phyloP scores from a whole-genome alignment of 2,113 vertebrate species.

The Colossoma macropomum region DNA sequence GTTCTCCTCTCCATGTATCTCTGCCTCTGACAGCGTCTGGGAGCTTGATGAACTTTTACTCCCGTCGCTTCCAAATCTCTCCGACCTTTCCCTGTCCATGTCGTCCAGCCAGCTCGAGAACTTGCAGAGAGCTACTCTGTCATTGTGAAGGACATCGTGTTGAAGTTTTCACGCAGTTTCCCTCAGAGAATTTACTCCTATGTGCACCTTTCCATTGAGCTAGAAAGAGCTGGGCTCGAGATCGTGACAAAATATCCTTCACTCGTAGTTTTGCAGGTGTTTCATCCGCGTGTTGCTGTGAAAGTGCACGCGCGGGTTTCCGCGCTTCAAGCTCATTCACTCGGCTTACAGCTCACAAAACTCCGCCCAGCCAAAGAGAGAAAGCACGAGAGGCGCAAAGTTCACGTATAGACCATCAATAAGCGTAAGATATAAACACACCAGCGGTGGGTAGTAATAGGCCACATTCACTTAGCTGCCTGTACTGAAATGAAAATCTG shows the following conservation, averaged over 20 bases:
- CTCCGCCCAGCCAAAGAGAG: conserved; percentile 37
- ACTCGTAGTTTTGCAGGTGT: neutral
- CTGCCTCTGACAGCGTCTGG: conserved; percentile 54
- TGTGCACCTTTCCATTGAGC: neutral
- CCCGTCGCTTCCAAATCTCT: conserved; percentile 19
- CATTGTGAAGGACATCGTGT: neutral
- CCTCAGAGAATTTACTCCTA: neutral
- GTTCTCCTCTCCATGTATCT: conserved; percentile 30
- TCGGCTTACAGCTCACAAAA: neutral
- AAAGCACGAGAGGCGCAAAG: neutral
- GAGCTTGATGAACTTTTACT: conserved; percentile 41
- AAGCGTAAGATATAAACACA: too few relatives aligned
- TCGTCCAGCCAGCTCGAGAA: neutral
- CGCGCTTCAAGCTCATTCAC: neutral
- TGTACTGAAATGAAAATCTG: too few relatives aligned
- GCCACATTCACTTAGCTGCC: too few relatives aligned
- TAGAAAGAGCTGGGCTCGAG: neutral
- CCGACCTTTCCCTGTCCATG: conserved; percentile 57
- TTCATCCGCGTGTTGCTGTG: neutral
- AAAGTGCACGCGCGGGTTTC: neutral
- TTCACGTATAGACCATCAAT: too few relatives aligned
- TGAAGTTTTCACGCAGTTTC: neutral
- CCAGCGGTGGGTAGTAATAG: too few relatives aligned
- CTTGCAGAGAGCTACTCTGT: neutral
- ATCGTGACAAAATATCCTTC: too few relatives aligned